These are phyloP conservation scores for Sturmia bella DNA, from an alignment of 2,888 invertebrate species.

Conservation along the genomic window DNA sequence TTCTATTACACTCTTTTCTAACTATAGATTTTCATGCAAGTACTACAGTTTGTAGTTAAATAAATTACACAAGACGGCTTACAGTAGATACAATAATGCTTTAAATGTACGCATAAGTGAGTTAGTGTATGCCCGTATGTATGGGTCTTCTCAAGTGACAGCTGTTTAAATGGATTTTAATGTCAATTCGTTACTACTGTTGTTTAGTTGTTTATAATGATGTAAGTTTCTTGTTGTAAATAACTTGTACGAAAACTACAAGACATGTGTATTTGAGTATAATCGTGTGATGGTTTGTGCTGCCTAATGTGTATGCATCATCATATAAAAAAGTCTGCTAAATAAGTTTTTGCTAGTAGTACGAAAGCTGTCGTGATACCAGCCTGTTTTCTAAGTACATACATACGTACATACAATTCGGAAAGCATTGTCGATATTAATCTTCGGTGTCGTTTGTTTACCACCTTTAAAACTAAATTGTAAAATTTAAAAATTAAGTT, in stretches of 20 bases:
- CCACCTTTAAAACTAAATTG: neutral
- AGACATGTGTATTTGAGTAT: constrained; percentile 10
- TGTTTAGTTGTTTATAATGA: constrained; percentile 52
- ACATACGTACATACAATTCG: no score
- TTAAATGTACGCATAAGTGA: constrained; percentile 14
- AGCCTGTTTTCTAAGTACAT: neutral
- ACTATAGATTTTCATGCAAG: constrained; percentile 1
- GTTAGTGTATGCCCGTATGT: neutral
- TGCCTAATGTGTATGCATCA: neutral
- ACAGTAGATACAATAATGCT: constrained; percentile 23
- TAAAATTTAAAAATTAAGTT: no score
- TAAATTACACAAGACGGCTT: constrained; percentile 39
- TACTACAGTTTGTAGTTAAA: constrained; percentile 15
- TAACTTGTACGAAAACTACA: constrained; percentile 51
- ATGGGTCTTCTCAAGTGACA: constrained; percentile 34
- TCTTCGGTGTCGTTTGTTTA: neutral
- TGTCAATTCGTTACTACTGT: constrained; percentile 58
- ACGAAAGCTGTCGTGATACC: constrained; percentile 16
- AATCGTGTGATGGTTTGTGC: neutral
- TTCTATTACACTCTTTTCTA: neutral
- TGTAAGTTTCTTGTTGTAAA: constrained; percentile 59
- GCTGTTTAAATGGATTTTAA: constrained; percentile 64
- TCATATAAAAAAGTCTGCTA: constrained; percentile 18
- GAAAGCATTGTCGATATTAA: no score
- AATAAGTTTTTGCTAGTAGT: constrained; percentile 27